phyloP scores from a whole-genome alignment of 2,888 invertebrate species.

The Drosophila sordidula region DNA sequence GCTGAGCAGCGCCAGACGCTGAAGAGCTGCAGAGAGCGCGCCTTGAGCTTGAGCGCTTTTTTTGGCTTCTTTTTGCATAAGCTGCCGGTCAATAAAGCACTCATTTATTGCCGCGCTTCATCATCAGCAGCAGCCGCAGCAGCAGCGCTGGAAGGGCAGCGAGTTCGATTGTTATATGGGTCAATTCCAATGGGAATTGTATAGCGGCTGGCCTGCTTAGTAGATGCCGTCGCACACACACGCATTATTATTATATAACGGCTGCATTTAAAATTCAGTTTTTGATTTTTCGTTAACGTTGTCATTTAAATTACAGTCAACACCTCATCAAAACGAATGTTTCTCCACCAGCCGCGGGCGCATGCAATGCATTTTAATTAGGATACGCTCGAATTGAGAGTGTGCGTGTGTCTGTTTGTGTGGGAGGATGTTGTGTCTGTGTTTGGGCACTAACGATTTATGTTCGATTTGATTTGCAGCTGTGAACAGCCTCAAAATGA shows the following conservation, averaged over 20 bases:
- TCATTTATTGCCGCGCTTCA: conserved; percentile 61
- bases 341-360: conserved; percentile 57
- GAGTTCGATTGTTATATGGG: conserved; percentile 78
- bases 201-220: conserved; percentile 44
- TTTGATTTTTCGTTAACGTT: conserved; percentile 34
- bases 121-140: conserved; percentile 34
- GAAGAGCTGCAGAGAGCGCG: conserved; percentile 33
- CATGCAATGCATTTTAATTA: conserved; percentile 65
- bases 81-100: conserved; percentile 70
- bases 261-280: conserved; percentile 50
- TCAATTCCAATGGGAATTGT: conserved; percentile 84
- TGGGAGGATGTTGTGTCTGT: conserved; percentile 53
- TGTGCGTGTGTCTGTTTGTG: conserved; percentile 14
- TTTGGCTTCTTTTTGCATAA: conserved; percentile 47
- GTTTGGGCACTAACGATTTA: conserved; percentile 33
- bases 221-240: conserved; percentile 35
- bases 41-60: conserved; percentile 65
- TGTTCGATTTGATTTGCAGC: conserved; percentile 23
- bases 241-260: conserved; percentile 53
- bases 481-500: conserved; percentile 37
- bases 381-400: conserved; percentile 8
- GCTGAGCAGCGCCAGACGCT: conserved; percentile 7
- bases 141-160: conserved; percentile 55
- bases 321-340: conserved; percentile 80
- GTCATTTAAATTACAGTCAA: conserved; percentile 75